These are phyloP conservation scores for Odontothrips loti DNA, from an alignment of 2,888 invertebrate species.

Conservation along the genomic window DNA sequence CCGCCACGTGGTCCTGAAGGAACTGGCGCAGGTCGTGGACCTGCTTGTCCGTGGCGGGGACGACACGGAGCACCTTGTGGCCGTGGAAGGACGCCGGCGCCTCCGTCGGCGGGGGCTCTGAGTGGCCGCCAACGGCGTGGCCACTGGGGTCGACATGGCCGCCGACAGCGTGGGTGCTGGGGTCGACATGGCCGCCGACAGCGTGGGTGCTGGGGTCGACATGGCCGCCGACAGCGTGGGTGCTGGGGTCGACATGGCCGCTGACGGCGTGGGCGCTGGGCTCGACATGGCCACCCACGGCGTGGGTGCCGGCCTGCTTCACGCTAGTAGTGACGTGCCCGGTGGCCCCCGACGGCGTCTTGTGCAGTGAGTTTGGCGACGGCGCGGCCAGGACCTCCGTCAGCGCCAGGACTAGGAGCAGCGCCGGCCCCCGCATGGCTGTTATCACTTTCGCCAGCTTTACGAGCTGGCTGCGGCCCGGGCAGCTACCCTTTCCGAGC, in stretches of 20 bases:
- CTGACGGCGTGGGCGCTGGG: too few species aligned
- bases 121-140: too few species aligned
- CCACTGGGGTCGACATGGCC: too few species aligned
- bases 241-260: too few species aligned
- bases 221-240: too few species aligned
- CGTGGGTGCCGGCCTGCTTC: not conserved
- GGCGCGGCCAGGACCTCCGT: not conserved
- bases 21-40: conserved; percentile 23
- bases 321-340: not conserved
- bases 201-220: too few species aligned
- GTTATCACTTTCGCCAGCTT: too few species aligned
- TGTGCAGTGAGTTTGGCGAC: not conserved
- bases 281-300: too few species aligned
- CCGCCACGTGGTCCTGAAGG: not conserved
- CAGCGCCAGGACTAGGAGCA: not conserved
- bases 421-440: not conserved
- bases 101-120: too few species aligned
- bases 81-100: not conserved
- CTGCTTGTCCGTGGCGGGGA: conserved; percentile 31
- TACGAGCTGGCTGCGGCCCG: not conserved
- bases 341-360: not conserved
- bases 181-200: too few species aligned
- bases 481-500: not conserved
- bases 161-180: too few species aligned
- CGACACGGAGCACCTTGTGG: conserved; percentile 27